phyloP scores from a whole-genome alignment of 2,797 vertebrate species.

The Falco rusticolus region DNA sequence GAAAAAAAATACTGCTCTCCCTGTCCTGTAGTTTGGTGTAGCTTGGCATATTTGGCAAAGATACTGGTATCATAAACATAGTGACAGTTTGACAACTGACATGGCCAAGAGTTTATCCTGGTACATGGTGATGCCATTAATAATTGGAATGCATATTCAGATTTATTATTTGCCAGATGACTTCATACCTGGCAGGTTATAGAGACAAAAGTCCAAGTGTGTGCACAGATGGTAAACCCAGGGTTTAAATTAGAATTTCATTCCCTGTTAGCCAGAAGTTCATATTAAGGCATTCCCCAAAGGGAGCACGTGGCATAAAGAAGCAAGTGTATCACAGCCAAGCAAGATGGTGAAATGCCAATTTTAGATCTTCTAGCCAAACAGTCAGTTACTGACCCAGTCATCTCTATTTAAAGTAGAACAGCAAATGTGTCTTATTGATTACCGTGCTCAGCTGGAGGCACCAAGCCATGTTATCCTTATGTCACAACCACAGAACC shows the following conservation, averaged over 20 bases:
- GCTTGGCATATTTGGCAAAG: slow-evolving; percentile 3
- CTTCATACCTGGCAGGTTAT: slow-evolving; percentile 57
- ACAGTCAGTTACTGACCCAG: slow-evolving; percentile 43
- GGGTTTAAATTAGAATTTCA: slow-evolving; percentile 57
- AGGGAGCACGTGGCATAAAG: slow-evolving; percentile 34
- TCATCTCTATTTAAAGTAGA: slow-evolving; percentile 52
- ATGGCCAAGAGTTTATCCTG: slow-evolving; percentile 9
- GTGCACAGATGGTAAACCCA: slow-evolving; percentile 48
- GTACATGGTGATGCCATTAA: slow-evolving; percentile 12
- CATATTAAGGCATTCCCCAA: slow-evolving; percentile 52
- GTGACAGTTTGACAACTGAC: slow-evolving; percentile 5
- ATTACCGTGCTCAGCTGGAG: slow-evolving; percentile 36
- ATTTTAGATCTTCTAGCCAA: slow-evolving; percentile 31
- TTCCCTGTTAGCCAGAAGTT: slow-evolving; percentile 31
- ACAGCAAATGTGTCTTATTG: slow-evolving; percentile 22
- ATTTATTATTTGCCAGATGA: slow-evolving; percentile 51
- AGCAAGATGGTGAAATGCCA: slow-evolving; percentile 58
- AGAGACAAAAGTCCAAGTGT: slow-evolving; percentile 44
- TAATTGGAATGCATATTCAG: slow-evolving; percentile 12
- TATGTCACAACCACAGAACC: slow-evolving; percentile 9
- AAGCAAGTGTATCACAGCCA: slow-evolving; percentile 41
- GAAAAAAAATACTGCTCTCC: background rate
- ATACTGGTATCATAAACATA: background rate
- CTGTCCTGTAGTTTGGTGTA: background rate
- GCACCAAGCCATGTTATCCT: background rate